These are phyloP conservation scores for Actenoides lindsayi DNA, from an alignment of 2,113 vertebrate genomes.

Conservation along the genomic window DNA sequence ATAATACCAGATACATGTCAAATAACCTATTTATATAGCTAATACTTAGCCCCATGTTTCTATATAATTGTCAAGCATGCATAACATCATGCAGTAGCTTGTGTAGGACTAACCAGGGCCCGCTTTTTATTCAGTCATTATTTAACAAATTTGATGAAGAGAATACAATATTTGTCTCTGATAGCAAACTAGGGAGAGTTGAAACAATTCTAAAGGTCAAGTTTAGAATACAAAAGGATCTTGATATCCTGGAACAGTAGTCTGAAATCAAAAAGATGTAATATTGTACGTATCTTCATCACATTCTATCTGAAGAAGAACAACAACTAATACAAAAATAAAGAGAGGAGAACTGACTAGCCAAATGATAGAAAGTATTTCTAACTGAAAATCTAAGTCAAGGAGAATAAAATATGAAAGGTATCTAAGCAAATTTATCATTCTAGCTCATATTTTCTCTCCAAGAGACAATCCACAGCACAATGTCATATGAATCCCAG, in stretches of 20 bases:
- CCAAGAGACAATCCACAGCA: neutral
- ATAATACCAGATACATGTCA: too few relatives aligned
- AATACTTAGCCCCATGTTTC: neutral
- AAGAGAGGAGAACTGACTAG: neutral
- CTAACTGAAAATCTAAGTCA: neutral
- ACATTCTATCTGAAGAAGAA: neutral
- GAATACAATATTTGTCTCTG: neutral
- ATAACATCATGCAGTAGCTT: neutral
- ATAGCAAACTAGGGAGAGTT: neutral
- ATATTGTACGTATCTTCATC: neutral
- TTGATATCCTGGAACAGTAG: neutral
- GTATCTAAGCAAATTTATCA: neutral
- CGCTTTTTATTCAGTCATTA: rapidly evolving
- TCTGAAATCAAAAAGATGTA: neutral
- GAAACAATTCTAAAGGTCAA: neutral
- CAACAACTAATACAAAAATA: neutral
- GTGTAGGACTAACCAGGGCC: neutral
- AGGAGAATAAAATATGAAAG: neutral
- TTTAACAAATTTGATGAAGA: neutral
- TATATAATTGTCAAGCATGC: neutral
- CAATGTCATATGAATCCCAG: neutral
- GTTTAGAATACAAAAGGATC: neutral
- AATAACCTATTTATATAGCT: neutral
- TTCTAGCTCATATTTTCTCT: neutral
- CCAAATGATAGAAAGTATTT: neutral